phyloP scores from a whole-genome alignment of 1,140 invertebrate genomes.

The Drosophila aff. region DNA sequence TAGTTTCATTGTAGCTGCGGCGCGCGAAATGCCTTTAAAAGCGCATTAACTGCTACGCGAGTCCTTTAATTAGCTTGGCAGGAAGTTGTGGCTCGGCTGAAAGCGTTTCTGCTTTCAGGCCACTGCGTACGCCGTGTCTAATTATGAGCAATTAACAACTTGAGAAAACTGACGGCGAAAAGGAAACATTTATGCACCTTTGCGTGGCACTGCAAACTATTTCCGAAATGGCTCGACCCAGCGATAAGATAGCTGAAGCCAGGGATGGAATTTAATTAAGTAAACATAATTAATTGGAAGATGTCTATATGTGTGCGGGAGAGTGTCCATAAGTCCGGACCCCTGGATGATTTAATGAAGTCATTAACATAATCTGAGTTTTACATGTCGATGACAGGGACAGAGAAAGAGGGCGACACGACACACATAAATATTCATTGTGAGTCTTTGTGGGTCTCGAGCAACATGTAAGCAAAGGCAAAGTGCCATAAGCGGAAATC shows the following conservation, averaged over 20 bases:
- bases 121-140: constrained; percentile 60
- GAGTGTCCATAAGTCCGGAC: constrained; percentile 15
- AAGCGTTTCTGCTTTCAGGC: constrained; percentile 47
- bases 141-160: constrained; percentile 78
- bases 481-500: constrained; percentile 83
- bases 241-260: constrained; percentile 8
- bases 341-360: constrained; percentile 62
- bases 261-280: constrained; percentile 46
- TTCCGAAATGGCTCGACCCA: not conserved
- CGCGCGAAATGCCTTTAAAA: constrained; percentile 42
- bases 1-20: constrained; percentile 62
- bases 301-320: constrained; percentile 20
- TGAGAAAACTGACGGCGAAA: constrained; percentile 34
- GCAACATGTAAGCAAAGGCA: constrained; percentile 75
- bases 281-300: constrained; percentile 62
- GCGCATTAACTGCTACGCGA: constrained; percentile 45
- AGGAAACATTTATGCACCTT: constrained; percentile 51
- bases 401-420: constrained; percentile 11
- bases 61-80: constrained; percentile 77
- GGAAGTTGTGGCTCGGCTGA: constrained; percentile 55
- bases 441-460: constrained; percentile 27
- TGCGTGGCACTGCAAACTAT: constrained; percentile 17
- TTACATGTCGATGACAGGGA: constrained; percentile 44
- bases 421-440: constrained; percentile 65
- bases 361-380: constrained; percentile 71